phyloP scores from a whole-genome alignment of 2,113 vertebrate species.

The Clupea harengus region DNA sequence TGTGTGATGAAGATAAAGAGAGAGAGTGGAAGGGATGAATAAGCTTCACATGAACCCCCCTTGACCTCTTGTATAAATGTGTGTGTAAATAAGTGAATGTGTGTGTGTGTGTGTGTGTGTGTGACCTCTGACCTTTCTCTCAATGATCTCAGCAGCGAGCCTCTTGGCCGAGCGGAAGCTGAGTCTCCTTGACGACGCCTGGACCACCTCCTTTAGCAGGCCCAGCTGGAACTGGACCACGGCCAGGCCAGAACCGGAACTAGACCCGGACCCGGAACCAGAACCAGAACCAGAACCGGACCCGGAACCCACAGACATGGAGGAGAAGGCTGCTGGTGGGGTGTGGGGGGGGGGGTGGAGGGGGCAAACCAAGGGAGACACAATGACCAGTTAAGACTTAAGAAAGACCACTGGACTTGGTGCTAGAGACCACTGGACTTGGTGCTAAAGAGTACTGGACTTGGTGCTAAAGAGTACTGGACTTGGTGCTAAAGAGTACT shows the following conservation, averaged over 20 bases:
- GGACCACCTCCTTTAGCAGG: conserved; percentile 65
- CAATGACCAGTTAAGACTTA: too few species aligned
- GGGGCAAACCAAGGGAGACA: too few species aligned
- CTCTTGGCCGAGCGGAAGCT: conserved; percentile 62
- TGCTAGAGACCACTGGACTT: too few species aligned
- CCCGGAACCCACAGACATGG: too few species aligned
- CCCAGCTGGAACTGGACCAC: conserved; percentile 69
- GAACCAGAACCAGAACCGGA: too few species aligned
- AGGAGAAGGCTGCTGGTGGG: too few species aligned
- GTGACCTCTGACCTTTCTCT: conserved; percentile 61
- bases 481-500: too few species aligned
- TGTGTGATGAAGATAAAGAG: neutral
- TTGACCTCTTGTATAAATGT: neutral
- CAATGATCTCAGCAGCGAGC: conserved; percentile 65
- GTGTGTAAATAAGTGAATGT: neutral
- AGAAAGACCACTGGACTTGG: too few species aligned
- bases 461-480: too few species aligned
- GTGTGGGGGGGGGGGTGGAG: too few species aligned
- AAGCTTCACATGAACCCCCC: neutral
- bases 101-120: neutral
- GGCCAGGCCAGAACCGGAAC: neutral
- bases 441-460: too few species aligned
- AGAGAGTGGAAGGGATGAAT: too few species aligned
- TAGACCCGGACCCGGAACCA: neutral
- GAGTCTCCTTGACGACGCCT: conserved; percentile 52